phyloP scores from a whole-genome alignment of 2,113 vertebrate genomes.

The Scytalopus superciliaris region DNA sequence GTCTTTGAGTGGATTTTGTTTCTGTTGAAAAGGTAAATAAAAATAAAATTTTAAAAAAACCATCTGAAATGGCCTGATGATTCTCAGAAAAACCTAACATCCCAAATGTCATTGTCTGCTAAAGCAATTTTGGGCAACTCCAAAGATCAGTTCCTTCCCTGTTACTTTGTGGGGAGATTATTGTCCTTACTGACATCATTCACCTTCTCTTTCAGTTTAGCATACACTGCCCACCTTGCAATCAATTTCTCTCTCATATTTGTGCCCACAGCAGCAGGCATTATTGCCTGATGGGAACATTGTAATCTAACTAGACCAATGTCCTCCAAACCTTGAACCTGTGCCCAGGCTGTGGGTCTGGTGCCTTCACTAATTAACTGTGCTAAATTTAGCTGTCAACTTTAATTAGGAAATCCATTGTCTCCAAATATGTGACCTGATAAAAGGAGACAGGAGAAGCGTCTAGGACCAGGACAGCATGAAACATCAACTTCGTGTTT shows the following conservation, averaged over 20 bases:
- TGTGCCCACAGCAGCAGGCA: constrained; percentile 9
- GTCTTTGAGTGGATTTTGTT: neutral
- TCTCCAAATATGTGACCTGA: constrained; percentile 36
- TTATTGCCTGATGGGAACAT: neutral
- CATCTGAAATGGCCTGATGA: neutral
- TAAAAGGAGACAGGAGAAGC: constrained; percentile 22
- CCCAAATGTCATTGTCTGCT: neutral
- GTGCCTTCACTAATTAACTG: constrained; percentile 33
- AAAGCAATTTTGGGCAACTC: neutral
- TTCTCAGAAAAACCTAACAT: neutral
- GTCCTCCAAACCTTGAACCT: constrained; percentile 56
- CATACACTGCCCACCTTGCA: neutral
- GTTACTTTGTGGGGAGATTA: neutral
- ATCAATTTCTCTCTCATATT: constrained; percentile 24
- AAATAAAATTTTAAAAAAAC: neutral
- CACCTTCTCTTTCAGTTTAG: neutral
- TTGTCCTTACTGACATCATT: neutral
- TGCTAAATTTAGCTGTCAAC: constrained; percentile 55
- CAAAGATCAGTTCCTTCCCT: neutral
- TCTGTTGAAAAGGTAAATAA: neutral
- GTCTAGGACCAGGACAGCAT: neutral
- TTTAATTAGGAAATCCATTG: constrained; percentile 50
- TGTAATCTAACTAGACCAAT: neutral
- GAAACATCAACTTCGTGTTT: neutral
- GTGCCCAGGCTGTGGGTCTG: constrained; percentile 29